Conservation (phyloP, 2,888 invertebrate genomes). For the Sphaerophoria rueppellii region DNA sequence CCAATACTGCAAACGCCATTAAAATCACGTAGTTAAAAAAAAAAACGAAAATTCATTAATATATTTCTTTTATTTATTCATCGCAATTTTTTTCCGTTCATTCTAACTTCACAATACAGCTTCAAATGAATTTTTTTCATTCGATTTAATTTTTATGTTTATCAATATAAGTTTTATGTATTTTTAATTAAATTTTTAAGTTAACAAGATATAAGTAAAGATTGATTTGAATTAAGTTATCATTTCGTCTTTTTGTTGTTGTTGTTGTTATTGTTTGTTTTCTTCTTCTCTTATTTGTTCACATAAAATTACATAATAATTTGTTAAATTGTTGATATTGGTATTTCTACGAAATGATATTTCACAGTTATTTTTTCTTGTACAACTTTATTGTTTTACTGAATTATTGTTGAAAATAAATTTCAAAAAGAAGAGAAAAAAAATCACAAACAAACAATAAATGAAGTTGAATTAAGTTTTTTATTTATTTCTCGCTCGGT, state of each 20-base stretch:
- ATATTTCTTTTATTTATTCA: constrained; percentile 51
- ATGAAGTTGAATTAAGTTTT: constrained; percentile 44
- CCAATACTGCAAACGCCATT: no score
- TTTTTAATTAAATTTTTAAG: constrained; percentile 30
- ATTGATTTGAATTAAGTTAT: constrained; percentile 62
- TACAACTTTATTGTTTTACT: constrained; percentile 51
- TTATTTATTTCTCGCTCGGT: constrained; percentile 2
- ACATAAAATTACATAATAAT: constrained; percentile 67
- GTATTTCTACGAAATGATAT: constrained; percentile 52
- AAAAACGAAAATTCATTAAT: constrained; percentile 40
- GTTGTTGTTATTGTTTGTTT: constrained; percentile 13
- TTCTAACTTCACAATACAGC: constrained; percentile 46
- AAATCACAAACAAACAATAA: constrained; percentile 69
- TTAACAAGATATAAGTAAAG: constrained; percentile 71
- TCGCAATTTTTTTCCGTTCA: constrained; percentile 41
- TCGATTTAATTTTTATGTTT: constrained; percentile 28
- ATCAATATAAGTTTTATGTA: constrained; percentile 21
- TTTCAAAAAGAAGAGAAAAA: constrained; percentile 67
- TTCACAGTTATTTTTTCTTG: constrained; percentile 29
- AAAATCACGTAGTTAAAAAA: no score
- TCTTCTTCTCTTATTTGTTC: constrained; percentile 33
- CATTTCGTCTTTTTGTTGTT: constrained; percentile 37
- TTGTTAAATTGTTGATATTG: constrained; percentile 43
- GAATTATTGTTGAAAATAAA: constrained; percentile 33
- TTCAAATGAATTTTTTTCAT: constrained; percentile 21